Conservation (phyloP, 2,113 vertebrate genomes). For the Phylloscopus trochilus region DNA sequence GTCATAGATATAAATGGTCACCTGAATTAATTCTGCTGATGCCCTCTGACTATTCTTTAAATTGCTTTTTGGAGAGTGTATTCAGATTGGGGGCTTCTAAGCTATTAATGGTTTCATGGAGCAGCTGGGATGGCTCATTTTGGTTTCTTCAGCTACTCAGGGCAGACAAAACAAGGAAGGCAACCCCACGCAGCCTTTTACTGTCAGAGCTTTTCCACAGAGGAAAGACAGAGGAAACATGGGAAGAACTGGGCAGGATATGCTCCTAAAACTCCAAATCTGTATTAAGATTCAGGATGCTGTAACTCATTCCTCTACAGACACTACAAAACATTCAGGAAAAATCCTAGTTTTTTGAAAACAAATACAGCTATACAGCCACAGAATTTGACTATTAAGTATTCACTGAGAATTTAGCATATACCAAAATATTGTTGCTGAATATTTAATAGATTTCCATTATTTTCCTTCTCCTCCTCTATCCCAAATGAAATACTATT, state of each 20-base stretch:
- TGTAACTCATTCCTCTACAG: neutral
- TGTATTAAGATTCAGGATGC: neutral
- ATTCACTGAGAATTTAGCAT: neutral
- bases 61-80: neutral
- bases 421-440: neutral
- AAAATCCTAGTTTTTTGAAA: neutral
- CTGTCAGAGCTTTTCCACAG: neutral
- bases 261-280: neutral
- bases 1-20: neutral
- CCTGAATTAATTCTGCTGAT: neutral
- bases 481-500: neutral
- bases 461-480: neutral
- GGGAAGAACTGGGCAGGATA: neutral
- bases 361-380: neutral
- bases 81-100: neutral
- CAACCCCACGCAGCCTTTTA: neutral
- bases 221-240: neutral
- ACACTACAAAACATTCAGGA: neutral
- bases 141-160: neutral
- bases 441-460: neutral
- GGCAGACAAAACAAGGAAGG: neutral
- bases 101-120: neutral
- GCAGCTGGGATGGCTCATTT: neutral
- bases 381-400: neutral
- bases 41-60: neutral